A percentile compares a stretch with the other conserved stretches of the same genome.
phyloP scores from a whole-genome alignment of 2,888 invertebrate species.

The Pseudoips prasinana region DNA sequence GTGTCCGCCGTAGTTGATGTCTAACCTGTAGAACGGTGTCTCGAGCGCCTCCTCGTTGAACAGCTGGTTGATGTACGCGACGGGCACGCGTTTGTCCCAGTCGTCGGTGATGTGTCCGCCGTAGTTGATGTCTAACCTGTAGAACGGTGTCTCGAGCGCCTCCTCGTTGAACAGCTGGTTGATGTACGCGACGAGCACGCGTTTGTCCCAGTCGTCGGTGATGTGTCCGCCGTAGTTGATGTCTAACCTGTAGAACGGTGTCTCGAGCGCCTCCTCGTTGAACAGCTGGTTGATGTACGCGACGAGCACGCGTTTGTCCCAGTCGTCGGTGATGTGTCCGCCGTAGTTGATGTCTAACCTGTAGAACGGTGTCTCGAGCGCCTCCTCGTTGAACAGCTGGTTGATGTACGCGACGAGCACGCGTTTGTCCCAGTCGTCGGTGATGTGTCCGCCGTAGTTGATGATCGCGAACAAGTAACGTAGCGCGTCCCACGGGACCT shows the following conservation, averaged over 20 bases:
- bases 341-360: constrained; percentile 91
- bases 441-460: constrained; percentile 94
- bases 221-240: constrained; percentile 95
- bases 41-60: constrained; percentile 87
- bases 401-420: constrained; percentile 91
- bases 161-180: constrained; percentile 91
- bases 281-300: constrained; percentile 94
- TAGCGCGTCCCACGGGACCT: constrained; percentile 94
- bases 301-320: constrained; percentile 87
- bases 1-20: too few species aligned
- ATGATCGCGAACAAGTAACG: constrained; percentile 94
- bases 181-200: constrained; percentile 91
- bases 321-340: constrained; percentile 90
- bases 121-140: constrained; percentile 82
- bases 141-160: constrained; percentile 83
- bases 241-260: constrained; percentile 83
- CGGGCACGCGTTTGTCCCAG: too few species aligned
- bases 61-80: constrained; percentile 92
- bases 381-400: constrained; percentile 90
- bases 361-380: constrained; percentile 84
- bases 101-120: too few species aligned
- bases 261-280: constrained; percentile 85
- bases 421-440: constrained; percentile 87
- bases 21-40: constrained; percentile 84
- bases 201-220: constrained; percentile 87